phyloP scores from a whole-genome alignment of 2,888 invertebrate genomes.

The Melieria picta region DNA sequence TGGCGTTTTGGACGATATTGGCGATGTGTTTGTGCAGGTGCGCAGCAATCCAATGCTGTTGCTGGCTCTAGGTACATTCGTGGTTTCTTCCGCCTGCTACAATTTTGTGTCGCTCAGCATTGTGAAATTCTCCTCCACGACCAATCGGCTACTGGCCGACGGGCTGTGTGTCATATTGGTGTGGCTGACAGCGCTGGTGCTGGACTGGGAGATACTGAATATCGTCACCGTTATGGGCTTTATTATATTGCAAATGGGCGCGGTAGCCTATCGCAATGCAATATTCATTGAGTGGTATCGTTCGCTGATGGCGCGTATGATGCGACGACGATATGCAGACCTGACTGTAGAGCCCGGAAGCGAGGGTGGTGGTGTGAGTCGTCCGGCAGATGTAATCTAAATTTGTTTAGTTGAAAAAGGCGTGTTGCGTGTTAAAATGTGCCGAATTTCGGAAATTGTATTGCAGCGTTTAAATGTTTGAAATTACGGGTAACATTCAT shows the following conservation, averaged over 20 bases:
- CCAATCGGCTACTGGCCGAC: conserved; percentile 89
- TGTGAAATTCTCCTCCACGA: conserved; percentile 92
- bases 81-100: conserved; percentile 91
- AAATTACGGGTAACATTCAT: too few relatives aligned
- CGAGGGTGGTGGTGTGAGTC: conserved; percentile 44
- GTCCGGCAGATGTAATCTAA: conserved; percentile 59
- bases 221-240: conserved; percentile 84
- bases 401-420: conserved; percentile 3
- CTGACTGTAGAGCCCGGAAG: conserved; percentile 44
- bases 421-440: conserved; percentile 8
- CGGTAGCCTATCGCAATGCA: conserved; percentile 83
- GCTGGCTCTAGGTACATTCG: conserved; percentile 74
- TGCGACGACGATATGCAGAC: conserved; percentile 54
- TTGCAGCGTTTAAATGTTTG: too few relatives aligned
- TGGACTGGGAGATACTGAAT: conserved; percentile 84
- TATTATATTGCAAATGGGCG: conserved; percentile 78
- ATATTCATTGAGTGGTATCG: conserved; percentile 62
- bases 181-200: conserved; percentile 81
- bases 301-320: conserved; percentile 49
- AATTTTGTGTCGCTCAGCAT: conserved; percentile 92
- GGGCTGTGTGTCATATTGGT: conserved; percentile 89
- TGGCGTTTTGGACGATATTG: conserved; percentile 82
- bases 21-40: conserved; percentile 88
- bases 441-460: neutral
- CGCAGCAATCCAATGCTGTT: conserved; percentile 70